These are phyloP conservation scores for Cryptus armator DNA, from an alignment of 2,888 invertebrate species.

Conservation along the genomic window DNA sequence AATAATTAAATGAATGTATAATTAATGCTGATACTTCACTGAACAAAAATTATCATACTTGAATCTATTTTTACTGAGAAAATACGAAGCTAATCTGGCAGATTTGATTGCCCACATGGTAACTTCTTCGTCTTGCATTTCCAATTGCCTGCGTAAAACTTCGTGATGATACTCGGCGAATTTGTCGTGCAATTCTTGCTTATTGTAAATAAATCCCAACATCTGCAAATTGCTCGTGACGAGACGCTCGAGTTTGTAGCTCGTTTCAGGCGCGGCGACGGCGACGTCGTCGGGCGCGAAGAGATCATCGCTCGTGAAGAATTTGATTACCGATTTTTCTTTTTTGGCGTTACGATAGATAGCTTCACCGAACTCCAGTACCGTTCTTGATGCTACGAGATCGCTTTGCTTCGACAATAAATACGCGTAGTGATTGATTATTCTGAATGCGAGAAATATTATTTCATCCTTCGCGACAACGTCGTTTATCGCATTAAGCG, in stretches of 20 bases:
- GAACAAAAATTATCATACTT: slow-evolving; percentile 66
- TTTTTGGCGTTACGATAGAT: slow-evolving; percentile 85
- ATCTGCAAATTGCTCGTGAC: slow-evolving; percentile 88
- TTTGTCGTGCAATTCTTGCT: slow-evolving; percentile 86
- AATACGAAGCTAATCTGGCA: slow-evolving; percentile 87
- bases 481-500: slow-evolving; percentile 60
- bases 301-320: slow-evolving; percentile 86
- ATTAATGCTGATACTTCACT: neutral
- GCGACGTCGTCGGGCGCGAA: slow-evolving; percentile 81
- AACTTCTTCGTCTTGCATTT: slow-evolving; percentile 87
- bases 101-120: slow-evolving; percentile 87
- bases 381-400: slow-evolving; percentile 85
- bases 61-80: slow-evolving; percentile 80
- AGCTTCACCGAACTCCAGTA: slow-evolving; percentile 86
- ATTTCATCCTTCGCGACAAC: slow-evolving; percentile 64
- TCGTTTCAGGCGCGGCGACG: slow-evolving; percentile 84
- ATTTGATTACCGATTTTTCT: slow-evolving; percentile 81
- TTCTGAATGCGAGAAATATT: slow-evolving; percentile 86
- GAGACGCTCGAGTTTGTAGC: slow-evolving; percentile 87
- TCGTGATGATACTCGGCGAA: slow-evolving; percentile 87
- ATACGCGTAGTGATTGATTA: slow-evolving; percentile 88
- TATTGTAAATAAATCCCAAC: slow-evolving; percentile 88
- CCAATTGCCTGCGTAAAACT: slow-evolving; percentile 87
- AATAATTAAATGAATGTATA: neutral
- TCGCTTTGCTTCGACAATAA: slow-evolving; percentile 87